Evolutionary conservation across 2,888 invertebrate genomes (phyloP), one percentile per base, ranked within the genome.

Genomic region (Cyclophora punctaria): DNA sequence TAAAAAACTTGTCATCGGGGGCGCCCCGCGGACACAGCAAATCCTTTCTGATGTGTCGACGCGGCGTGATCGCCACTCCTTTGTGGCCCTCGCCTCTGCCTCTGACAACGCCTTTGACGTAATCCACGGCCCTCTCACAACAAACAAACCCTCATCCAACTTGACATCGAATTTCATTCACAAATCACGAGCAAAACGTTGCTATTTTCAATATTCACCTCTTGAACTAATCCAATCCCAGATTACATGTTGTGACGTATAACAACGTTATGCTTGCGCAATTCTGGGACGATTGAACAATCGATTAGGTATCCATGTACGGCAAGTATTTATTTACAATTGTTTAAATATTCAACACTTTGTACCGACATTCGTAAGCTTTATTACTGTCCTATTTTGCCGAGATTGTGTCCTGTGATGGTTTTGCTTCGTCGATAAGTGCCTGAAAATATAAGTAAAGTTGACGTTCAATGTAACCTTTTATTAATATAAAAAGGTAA

Each of bases 21-120:
- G 37, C 37, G 37, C 20, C 46, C 49, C 48, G 57, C 62, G 76
- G 71, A 71, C 73, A 74, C 64, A 69, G 66, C 71, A 79, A 81
- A 81, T 83, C 81, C 81, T 82, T 83, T 79, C 65, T 66, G 62
- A 72, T 62, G 68, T 64, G 69, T 71, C 66, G 69, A 72, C 64
- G 69, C 64, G 62, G 62, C 63, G 59, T 59, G 73, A 71, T 68
- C 63, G 63, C 62, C 64, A 67, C 62, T 68, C 73, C 78, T 78
- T 75, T 77, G 80, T 73, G 68, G 67, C 78, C 76, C 74, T 72
- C 69, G 67, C 62, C 66, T 74, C 73, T 86, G 86, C 64, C 67
- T 60, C 69, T 84, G 86, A 86, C 86, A 85, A 74, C 76, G 73
- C 69, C 76, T 78, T 78, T 78, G 75, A 78, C 74, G 75, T 71